A percentile compares a stretch with the other conserved stretches of the same genome.
Evolutionary conservation across 1,140 invertebrate species (phyloP).

Genomic region (Liolophura sinensis): DNA sequence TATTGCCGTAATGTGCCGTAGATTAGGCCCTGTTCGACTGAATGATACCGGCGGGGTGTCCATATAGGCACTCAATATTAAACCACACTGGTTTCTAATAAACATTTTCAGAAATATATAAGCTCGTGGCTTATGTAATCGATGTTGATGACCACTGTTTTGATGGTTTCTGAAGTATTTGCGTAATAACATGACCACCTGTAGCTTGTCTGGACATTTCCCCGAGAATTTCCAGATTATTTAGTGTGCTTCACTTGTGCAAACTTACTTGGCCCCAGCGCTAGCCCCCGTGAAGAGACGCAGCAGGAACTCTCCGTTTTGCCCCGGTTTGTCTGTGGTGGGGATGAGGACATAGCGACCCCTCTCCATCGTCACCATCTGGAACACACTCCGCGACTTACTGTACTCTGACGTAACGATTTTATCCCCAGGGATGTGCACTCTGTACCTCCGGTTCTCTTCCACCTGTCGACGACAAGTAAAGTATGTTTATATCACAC

Average conservation of each 20-base stretch:
- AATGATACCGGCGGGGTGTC: too few relatives aligned
- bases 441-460: conserved; percentile 63
- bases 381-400: conserved; percentile 61
- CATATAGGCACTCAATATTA: too few relatives aligned
- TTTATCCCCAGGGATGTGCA: conserved; percentile 60
- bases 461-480: conserved; percentile 60
- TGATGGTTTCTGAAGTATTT: too few relatives aligned
- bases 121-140: too few relatives aligned
- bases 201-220: too few relatives aligned
- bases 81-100: too few relatives aligned
- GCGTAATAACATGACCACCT: too few relatives aligned
- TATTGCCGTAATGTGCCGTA: too few relatives aligned
- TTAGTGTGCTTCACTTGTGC: background rate
- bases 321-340: conserved; percentile 63
- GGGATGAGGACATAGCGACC: conserved; percentile 69
- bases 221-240: too few relatives aligned
- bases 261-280: conserved; percentile 30
- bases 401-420: conserved; percentile 61
- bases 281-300: conserved; percentile 61
- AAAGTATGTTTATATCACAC: conserved; percentile 3
- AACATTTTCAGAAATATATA: too few relatives aligned
- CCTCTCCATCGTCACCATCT: conserved; percentile 43
- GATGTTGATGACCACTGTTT: too few relatives aligned
- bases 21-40: too few relatives aligned
- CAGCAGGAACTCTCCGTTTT: conserved; percentile 64